These are phyloP conservation scores for Aspidiotus destructor DNA, from an alignment of 2,888 invertebrate genomes.

Conservation along the genomic window DNA sequence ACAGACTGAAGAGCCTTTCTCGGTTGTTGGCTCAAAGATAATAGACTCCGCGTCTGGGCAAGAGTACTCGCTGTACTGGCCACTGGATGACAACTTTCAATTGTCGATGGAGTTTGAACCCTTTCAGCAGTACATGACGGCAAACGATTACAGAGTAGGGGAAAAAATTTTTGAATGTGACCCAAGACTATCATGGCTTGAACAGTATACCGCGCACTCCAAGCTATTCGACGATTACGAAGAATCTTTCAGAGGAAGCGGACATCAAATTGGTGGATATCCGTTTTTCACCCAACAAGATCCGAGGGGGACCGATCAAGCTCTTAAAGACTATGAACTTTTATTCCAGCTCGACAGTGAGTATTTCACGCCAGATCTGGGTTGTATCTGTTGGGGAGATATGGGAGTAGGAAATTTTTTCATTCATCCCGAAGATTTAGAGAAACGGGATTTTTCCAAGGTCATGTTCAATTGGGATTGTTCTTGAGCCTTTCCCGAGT, in stretches of 20 bases:
- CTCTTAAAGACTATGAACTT: background rate
- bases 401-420: background rate
- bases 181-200: background rate
- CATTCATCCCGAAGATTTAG: background rate
- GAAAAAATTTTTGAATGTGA: background rate
- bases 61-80: conserved; percentile 1
- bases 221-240: background rate
- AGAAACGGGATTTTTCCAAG: background rate
- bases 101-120: conserved; percentile 3
- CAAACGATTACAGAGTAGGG: background rate
- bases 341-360: conserved; percentile 5
- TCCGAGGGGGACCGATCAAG: background rate
- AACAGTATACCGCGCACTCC: background rate
- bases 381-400: background rate
- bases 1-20: background rate
- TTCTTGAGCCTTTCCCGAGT: background rate
- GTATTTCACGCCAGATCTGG: background rate
- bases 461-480: conserved; percentile 2
- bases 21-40: background rate
- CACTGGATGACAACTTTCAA: background rate
- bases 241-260: background rate
- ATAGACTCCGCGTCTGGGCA: background rate
- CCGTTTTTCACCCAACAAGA: background rate
- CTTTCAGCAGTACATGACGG: conserved; percentile 7
- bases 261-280: conserved; percentile 1